A percentile compares a stretch with the other conserved stretches of the same genome.
phyloP scores from a whole-genome alignment of 37 sponge, comb jelly and placozoan species.

The Aphrocallistes beatrix region DNA sequence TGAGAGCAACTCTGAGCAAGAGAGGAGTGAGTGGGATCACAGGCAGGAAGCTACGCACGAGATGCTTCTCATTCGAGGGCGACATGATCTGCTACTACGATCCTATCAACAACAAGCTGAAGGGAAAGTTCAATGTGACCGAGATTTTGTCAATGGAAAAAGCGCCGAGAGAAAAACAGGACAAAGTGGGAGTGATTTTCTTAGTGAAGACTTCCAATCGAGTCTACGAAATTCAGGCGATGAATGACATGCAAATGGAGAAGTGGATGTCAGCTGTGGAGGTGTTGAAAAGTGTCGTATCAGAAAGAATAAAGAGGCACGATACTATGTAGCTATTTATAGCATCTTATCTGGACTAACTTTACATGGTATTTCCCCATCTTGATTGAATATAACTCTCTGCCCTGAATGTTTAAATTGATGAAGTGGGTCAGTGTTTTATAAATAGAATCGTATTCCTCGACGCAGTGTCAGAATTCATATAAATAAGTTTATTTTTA shows the following conservation, averaged over 20 bases:
- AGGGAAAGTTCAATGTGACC: not conserved
- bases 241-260: not conserved
- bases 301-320: not conserved
- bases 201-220: not conserved
- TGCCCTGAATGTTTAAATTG: too few species aligned
- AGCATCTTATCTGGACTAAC: too few species aligned
- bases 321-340: not conserved
- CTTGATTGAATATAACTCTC: too few species aligned
- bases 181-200: not conserved
- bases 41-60: not conserved
- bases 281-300: not conserved
- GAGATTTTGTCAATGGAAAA: not conserved
- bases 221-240: not conserved
- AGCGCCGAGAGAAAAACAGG: not conserved
- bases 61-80: not conserved
- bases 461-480: too few species aligned
- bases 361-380: too few species aligned
- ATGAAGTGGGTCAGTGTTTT: too few species aligned
- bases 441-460: too few species aligned
- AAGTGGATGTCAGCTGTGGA: slow-evolving; percentile 9
- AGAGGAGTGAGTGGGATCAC: not conserved
- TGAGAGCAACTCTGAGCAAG: not conserved
- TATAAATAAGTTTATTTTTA: too few species aligned
- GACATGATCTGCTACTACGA: not conserved
- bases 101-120: not conserved